Evolutionary conservation across 1,140 invertebrate species (phyloP).

Genomic region (Bombus difficillimus): DNA sequence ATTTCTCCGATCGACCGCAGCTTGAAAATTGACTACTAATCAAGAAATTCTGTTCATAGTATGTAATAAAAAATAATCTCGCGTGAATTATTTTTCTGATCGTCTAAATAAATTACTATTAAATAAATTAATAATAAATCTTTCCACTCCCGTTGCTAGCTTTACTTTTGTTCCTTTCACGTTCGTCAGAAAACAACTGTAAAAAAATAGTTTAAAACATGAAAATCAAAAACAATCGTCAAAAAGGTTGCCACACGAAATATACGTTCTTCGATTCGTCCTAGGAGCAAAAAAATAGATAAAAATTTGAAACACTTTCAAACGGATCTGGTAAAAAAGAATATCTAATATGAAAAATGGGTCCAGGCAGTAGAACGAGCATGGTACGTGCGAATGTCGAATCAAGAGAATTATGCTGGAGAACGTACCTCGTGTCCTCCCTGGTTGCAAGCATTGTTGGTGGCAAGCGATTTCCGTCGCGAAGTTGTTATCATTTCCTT

Average conservation of each 20-base stretch:
- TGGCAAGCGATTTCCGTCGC: conserved; percentile 90
- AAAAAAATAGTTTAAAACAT: neutral
- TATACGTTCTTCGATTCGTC: neutral
- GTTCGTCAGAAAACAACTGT: neutral
- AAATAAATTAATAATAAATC: neutral
- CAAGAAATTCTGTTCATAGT: neutral
- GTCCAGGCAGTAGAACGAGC: conserved; percentile 29
- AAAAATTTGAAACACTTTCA: neutral
- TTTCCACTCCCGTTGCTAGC: neutral
- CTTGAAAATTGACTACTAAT: neutral
- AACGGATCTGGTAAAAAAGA: neutral
- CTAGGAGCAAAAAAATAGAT: neutral
- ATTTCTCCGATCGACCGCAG: neutral
- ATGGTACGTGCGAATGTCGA: conserved; percentile 9
- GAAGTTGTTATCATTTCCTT: conserved; percentile 95
- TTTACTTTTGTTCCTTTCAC: too few relatives aligned
- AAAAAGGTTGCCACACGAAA: neutral
- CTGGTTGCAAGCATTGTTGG: conserved; percentile 89
- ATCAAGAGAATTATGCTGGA: neutral
- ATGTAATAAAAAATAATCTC: neutral
- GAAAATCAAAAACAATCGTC: neutral
- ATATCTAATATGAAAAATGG: neutral
- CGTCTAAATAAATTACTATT: neutral
- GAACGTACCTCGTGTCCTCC: conserved; percentile 87
- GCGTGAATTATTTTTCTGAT: neutral